These are phyloP conservation scores for Pollenia amentaria DNA, from an alignment of 2,888 invertebrate species.

Conservation along the genomic window DNA sequence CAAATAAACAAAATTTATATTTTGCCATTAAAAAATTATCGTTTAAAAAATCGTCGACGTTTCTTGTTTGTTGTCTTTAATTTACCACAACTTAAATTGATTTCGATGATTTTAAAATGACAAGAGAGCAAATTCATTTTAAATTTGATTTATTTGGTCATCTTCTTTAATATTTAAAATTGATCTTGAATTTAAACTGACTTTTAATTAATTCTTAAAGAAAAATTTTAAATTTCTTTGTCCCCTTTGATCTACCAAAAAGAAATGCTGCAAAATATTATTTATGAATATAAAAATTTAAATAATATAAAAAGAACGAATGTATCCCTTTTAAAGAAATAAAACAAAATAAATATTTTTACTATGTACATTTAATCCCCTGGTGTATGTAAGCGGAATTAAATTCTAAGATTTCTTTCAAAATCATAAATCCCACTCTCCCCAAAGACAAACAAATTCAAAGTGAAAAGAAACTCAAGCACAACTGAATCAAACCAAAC, in stretches of 20 bases:
- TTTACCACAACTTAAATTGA: too few relatives aligned
- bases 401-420: constrained; percentile 41
- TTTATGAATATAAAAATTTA: background rate
- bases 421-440: constrained; percentile 41
- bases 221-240: too few relatives aligned
- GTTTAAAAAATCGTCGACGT: too few relatives aligned
- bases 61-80: too few relatives aligned
- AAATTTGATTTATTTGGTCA: too few relatives aligned
- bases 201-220: too few relatives aligned
- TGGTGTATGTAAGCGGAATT: constrained; percentile 32
- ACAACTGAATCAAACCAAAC: background rate
- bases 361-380: background rate
- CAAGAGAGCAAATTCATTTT: background rate
- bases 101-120: background rate
- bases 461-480: background rate
- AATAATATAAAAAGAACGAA: background rate
- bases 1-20: too few relatives aligned
- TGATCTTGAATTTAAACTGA: too few relatives aligned
- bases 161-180: too few relatives aligned
- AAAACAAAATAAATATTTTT: background rate
- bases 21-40: too few relatives aligned
- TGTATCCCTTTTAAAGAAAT: background rate
- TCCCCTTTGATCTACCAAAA: too few relatives aligned
- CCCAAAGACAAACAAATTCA: constrained; percentile 53
- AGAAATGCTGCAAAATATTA: too few relatives aligned